Conservation (phyloP, 2,113 vertebrate species). For the Eulemur macaco region DNA sequence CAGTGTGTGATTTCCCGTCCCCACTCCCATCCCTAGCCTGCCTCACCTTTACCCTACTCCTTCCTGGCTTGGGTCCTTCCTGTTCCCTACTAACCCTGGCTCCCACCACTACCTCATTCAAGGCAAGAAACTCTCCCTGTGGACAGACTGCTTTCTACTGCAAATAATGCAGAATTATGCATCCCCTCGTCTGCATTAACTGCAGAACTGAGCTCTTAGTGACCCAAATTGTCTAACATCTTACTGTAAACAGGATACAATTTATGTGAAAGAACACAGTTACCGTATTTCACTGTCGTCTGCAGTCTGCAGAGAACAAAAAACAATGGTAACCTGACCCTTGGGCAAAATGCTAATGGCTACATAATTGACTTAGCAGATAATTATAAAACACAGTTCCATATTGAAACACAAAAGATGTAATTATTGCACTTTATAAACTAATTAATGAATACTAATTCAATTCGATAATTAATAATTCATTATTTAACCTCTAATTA, state of each 20-base stretch:
- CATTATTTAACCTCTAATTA: slow-evolving; percentile 77
- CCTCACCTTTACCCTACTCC: background rate
- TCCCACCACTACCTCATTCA: background rate
- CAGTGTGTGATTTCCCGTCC: background rate
- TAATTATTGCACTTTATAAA: slow-evolving; percentile 74
- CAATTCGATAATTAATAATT: slow-evolving; percentile 78
- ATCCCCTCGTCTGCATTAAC: background rate
- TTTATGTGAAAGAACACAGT: slow-evolving; percentile 44
- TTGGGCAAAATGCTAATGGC: slow-evolving; percentile 66
- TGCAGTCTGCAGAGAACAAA: slow-evolving; percentile 48
- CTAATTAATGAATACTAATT: slow-evolving; percentile 75
- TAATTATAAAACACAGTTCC: slow-evolving; percentile 71
- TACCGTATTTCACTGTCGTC: slow-evolving; percentile 44
- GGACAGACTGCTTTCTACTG: background rate
- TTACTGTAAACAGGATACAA: slow-evolving; percentile 51
- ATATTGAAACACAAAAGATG: slow-evolving; percentile 67
- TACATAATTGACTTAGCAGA: slow-evolving; percentile 67
- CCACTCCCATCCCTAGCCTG: background rate
- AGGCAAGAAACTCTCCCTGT: background rate
- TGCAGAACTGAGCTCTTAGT: background rate
- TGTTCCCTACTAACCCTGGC: background rate
- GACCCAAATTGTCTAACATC: slow-evolving; percentile 13
- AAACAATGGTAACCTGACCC: slow-evolving; percentile 61
- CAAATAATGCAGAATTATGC: background rate
- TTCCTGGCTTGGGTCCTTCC: background rate